Conservation (phyloP, 1,140 invertebrate genomes). For the Pararge aegeria region DNA sequence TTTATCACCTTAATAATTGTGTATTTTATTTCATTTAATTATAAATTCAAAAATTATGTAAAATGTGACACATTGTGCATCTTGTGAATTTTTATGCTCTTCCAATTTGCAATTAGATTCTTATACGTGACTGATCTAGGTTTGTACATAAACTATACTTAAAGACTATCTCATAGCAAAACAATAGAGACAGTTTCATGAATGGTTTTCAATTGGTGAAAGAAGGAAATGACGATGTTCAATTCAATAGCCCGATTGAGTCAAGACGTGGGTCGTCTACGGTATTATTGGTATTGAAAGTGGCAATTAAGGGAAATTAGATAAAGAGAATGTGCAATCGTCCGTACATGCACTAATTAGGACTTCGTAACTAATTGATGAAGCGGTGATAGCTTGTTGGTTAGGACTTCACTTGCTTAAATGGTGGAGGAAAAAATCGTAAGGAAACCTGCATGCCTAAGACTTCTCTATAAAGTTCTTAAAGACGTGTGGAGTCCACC, state of each 20-base stretch:
- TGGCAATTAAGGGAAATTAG: conserved; percentile 16
- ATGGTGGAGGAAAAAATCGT: too few relatives aligned
- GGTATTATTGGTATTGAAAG: conserved; percentile 20
- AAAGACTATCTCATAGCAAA: background rate
- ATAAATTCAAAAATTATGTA: too few relatives aligned
- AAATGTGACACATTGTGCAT: too few relatives aligned
- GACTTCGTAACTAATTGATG: background rate
- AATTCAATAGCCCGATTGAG: conserved; percentile 47
- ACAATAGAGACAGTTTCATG: conserved; percentile 21
- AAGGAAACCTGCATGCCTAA: too few relatives aligned
- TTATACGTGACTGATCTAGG: too few relatives aligned
- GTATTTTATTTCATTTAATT: too few relatives aligned
- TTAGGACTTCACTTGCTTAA: too few relatives aligned
- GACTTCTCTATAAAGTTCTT: too few relatives aligned
- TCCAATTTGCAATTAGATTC: conserved; percentile 4
- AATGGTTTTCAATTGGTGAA: conserved; percentile 50
- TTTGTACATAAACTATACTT: background rate
- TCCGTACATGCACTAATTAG: background rate
- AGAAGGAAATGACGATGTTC: conserved; percentile 59
- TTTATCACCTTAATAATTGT: too few relatives aligned
- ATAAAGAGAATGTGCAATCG: background rate
- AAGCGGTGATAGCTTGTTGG: too few relatives aligned
- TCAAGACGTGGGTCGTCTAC: conserved; percentile 21
- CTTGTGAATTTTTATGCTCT: too few relatives aligned
- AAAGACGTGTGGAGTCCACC: too few relatives aligned